Conservation (phyloP, 2,888 invertebrate genomes). For the Acanthopleura granulata region DNA sequence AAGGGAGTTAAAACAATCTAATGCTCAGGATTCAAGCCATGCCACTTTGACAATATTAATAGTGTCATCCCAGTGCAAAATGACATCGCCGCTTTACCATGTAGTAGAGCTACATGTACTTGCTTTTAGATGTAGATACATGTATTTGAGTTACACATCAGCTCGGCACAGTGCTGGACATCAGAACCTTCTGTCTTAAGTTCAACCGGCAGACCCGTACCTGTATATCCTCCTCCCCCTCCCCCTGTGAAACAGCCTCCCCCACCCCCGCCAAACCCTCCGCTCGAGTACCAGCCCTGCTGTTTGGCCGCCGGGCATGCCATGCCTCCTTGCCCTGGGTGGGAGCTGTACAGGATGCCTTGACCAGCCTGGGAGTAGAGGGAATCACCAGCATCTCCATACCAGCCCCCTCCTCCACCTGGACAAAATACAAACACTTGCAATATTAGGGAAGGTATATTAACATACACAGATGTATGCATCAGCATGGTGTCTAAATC, state of each 20-base stretch:
- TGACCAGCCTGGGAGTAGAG: not conserved
- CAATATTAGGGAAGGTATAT: no score
- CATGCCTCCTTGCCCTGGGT: not conserved
- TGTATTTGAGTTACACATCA: no score
- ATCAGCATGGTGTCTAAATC: no score
- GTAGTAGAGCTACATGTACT: no score
- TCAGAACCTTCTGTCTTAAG: not conserved
- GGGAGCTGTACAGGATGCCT: not conserved
- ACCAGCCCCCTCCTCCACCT: conserved; percentile 15
- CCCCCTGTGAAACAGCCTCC: conserved; percentile 8
- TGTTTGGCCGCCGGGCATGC: not conserved
- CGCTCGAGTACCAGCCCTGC: conserved; percentile 1
- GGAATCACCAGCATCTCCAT: not conserved
- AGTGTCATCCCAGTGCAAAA: no score
- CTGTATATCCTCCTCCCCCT: conserved; percentile 14
- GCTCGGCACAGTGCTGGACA: no score
- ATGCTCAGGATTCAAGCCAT: no score
- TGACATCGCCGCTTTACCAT: no score
- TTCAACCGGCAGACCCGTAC: not conserved
- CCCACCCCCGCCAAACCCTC: conserved; percentile 11
- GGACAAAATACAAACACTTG: not conserved
- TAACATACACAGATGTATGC: no score
- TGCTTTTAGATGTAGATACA: no score
- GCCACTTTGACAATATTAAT: no score
- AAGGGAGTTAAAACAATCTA: no score